Percentiles rank a stretch among this genome's conserved stretches.
These are phyloP conservation scores for Tiphia femorata DNA, from an alignment of 2,888 invertebrate genomes.

Conservation along the genomic window DNA sequence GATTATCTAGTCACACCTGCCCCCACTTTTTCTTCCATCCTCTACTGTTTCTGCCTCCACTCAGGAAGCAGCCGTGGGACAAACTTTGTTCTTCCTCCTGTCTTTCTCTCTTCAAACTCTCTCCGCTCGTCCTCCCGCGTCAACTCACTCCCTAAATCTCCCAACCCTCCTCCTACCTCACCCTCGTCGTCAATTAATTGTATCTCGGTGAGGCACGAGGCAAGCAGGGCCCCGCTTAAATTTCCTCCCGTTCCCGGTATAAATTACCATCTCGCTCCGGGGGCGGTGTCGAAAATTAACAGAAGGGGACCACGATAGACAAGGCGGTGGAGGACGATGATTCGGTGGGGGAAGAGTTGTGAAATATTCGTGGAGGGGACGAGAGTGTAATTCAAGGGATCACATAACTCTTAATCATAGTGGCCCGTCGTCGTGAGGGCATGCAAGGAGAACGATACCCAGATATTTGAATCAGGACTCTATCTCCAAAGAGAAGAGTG, in stretches of 20 bases:
- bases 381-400: conserved; percentile 11
- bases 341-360: no score
- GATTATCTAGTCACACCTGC: no score
- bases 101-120: not conserved
- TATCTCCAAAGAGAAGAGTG: no score
- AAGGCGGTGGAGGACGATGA: no score
- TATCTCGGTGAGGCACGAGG: conserved; percentile 11
- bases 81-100: not conserved
- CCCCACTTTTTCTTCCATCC: no score
- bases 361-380: no score
- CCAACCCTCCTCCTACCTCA: not conserved
- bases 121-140: conserved; percentile 1
- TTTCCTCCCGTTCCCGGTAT: conserved; percentile 17
- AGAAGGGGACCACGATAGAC: no score
- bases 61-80: conserved; percentile 14
- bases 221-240: conserved; percentile 21
- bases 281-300: conserved; percentile 25
- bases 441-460: no score
- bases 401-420: conserved; percentile 31
- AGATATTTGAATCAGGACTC: no score
- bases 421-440: conserved; percentile 4
- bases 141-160: not conserved
- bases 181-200: conserved; percentile 17
- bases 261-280: conserved; percentile 25
- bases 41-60: no score